Evolutionary conservation across 2,113 vertebrate genomes (phyloP).

Genomic region (Isurus oxyrinchus): DNA sequence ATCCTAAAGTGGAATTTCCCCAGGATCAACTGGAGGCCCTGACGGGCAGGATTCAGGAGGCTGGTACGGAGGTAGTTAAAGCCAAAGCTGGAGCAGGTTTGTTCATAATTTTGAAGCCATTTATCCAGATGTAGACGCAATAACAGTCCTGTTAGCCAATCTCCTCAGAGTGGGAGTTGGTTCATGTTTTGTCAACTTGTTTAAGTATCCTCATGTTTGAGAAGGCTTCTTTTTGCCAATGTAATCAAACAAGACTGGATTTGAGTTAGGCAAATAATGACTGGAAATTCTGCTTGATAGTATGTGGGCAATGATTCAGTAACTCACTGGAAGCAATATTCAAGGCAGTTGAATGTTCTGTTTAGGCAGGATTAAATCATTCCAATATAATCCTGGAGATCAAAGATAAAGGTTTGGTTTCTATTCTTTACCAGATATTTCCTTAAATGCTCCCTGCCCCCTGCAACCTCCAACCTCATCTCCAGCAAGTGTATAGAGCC

Average conservation of each 20-base stretch:
- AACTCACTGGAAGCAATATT: background rate
- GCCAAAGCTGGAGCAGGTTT: slow-evolving; percentile 88
- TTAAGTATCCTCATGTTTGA: background rate
- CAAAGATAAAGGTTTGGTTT: background rate
- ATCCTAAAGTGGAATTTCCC: slow-evolving; percentile 89
- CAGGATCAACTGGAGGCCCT: slow-evolving; percentile 75
- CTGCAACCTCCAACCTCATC: background rate
- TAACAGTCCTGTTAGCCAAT: background rate
- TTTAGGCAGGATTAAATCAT: background rate
- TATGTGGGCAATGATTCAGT: background rate
- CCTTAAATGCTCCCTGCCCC: background rate
- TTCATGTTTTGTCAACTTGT: background rate
- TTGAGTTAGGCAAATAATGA: background rate
- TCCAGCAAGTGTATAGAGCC: background rate
- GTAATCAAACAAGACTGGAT: background rate
- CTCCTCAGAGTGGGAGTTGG: background rate
- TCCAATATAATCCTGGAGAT: background rate
- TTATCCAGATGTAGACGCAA: background rate
- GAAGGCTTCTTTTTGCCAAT: background rate
- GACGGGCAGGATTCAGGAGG: slow-evolving; percentile 83
- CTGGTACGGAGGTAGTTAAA: slow-evolving; percentile 93
- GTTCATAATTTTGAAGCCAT: background rate
- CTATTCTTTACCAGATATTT: background rate
- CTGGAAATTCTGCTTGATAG: background rate
- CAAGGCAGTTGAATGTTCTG: background rate